These are phyloP conservation scores for Monomorium pharaonis DNA, from an alignment of 1,140 invertebrate genomes.

Conservation along the genomic window DNA sequence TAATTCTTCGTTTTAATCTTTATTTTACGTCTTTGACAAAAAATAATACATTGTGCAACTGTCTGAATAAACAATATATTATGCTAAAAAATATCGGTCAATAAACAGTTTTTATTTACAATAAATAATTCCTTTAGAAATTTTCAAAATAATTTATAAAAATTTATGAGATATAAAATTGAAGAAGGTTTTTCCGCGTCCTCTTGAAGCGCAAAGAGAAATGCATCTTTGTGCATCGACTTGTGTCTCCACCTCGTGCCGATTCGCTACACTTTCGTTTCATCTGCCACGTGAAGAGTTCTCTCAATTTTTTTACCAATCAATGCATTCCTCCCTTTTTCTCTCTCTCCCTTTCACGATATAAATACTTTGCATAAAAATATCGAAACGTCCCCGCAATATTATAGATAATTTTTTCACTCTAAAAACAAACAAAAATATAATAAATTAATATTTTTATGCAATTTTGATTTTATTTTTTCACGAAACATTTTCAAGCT, in stretches of 20 bases:
- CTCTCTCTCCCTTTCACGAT: background rate
- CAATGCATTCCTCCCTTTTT: background rate
- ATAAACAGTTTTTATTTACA: background rate
- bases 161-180: background rate
- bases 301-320: slow-evolving; percentile 14
- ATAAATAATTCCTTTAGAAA: background rate
- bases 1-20: background rate
- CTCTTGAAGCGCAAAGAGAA: background rate
- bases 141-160: background rate
- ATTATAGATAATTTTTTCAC: slow-evolving; percentile 8
- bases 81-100: background rate
- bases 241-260: slow-evolving; percentile 39
- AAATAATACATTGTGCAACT: background rate
- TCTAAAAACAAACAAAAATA: slow-evolving; percentile 4
- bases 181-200: too few relatives aligned
- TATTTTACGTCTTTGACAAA: background rate
- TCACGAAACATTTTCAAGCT: background rate
- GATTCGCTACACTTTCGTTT: slow-evolving; percentile 6
- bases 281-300: background rate
- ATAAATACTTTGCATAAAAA: slow-evolving; percentile 11
- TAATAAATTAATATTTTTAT: background rate
- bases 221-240: background rate
- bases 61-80: background rate
- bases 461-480: slow-evolving; percentile 5
- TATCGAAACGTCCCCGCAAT: background rate